Evolutionary conservation across 2,797 vertebrate species (phyloP).

Genomic region (Pyrrhura leucotis): DNA sequence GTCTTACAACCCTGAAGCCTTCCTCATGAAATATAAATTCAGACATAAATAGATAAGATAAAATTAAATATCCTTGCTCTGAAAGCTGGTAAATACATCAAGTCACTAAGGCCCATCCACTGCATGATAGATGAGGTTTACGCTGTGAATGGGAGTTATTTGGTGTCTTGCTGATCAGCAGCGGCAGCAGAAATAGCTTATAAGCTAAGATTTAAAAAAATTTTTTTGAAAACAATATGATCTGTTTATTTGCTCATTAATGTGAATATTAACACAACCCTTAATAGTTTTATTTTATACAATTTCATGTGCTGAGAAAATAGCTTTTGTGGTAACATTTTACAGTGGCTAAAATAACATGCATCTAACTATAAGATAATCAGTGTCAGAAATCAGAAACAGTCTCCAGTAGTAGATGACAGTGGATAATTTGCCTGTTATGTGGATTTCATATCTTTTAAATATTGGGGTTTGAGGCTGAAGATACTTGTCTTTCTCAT

Average conservation of each 20-base stretch:
- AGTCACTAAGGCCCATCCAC: background rate
- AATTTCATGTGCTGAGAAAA: constrained; percentile 32
- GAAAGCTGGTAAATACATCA: constrained; percentile 53
- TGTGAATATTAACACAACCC: background rate
- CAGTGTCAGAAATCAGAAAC: background rate
- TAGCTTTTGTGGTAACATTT: background rate
- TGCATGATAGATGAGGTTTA: constrained; percentile 25
- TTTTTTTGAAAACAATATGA: background rate
- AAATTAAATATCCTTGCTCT: constrained; percentile 52
- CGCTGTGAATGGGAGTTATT: background rate
- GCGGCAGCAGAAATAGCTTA: constrained; percentile 42
- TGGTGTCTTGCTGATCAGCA: constrained; percentile 40
- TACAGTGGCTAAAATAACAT: background rate
- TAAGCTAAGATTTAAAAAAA: constrained; percentile 1
- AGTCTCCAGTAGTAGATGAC: background rate
- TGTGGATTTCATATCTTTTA: background rate
- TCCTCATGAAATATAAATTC: constrained; percentile 30
- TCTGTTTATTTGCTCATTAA: constrained; percentile 22
- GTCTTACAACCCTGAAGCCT: constrained; percentile 22
- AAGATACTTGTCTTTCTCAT: background rate
- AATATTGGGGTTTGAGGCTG: background rate
- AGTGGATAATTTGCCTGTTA: background rate
- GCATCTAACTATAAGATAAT: background rate
- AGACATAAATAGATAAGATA: constrained; percentile 17
- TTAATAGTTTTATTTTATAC: background rate